Evolutionary conservation across 2,113 vertebrate species (phyloP), one percentile per base, ranked within the genome.

Genomic region (Ammodytes marinus): DNA sequence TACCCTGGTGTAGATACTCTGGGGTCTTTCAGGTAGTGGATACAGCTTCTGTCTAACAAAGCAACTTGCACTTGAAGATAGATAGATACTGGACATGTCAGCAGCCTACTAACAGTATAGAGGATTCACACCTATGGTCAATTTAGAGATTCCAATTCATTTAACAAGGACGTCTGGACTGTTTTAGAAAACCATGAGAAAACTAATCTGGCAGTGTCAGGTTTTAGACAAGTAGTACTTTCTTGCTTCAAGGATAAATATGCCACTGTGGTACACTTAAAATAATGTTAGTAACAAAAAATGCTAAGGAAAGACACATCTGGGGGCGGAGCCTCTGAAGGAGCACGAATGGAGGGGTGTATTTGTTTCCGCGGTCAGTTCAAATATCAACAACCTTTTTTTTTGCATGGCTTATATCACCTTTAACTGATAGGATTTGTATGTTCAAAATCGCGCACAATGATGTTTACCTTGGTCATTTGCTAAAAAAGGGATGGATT

Each of bases 41-140:
- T 50, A 35, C 74, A 68, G 45, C 53, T 77, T 12, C 53, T 50
- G 63, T 40, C 35, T 42, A 58, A 75, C 72, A 61, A 19, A 73
- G 35, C 39, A 54, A 19, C 11, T 19, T 42, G 17, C 27, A 58
- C 12, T 46, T 70, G 8, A 40, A 45, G 53, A 14, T 11, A 14
- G 52, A 14, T 14, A 45, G 40, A 70, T 14, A n/a, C 47, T 35
- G 59, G 59, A 63, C 42, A 55, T 60, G n/a, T 45, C 8, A 0
- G 14, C 5, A 2, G 39, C 45, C 19, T 45, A 55, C 40, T 14
- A 39, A 52, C 65, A 19, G 47, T 15, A 49, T 3, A 37, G 8
- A 3, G 6, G 8, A 15, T 67, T 58, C 55, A 67, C 45, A 58
- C 37, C 53, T 27, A 11, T 1, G 2, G 14, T 7, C 49, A 40